Conservation (phyloP, 1,140 invertebrate genomes). For the Cotesia glomerata region DNA sequence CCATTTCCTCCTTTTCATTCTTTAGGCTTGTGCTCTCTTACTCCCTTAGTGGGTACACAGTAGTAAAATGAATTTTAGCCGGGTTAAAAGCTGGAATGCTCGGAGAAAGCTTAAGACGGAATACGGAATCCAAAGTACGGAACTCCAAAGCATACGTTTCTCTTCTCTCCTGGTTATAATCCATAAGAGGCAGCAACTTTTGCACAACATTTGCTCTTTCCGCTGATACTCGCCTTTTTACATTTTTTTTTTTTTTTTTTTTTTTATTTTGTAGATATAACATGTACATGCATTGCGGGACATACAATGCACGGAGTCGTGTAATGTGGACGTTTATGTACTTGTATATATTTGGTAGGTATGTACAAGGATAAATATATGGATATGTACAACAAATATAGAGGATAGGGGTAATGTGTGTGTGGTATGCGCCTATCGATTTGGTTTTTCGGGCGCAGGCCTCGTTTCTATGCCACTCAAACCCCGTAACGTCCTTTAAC, state of each 20-base stretch:
- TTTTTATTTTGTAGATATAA: conserved; percentile 24
- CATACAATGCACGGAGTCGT: neutral
- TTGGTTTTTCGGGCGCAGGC: conserved; percentile 58
- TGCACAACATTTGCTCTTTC: no score
- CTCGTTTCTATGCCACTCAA: conserved; percentile 50
- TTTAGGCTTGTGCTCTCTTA: neutral
- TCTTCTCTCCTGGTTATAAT: no score
- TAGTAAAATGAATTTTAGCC: neutral
- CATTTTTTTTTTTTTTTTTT: conserved; percentile 2
- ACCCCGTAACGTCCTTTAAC: conserved; percentile 3
- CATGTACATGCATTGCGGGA: neutral
- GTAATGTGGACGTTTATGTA: neutral
- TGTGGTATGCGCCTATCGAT: conserved; percentile 59
- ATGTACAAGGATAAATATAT: conserved; percentile 6
- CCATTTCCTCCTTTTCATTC: neutral
- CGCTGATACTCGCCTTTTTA: neutral
- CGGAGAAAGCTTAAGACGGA: no score
- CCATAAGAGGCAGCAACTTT: no score
- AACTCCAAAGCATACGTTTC: conserved; percentile 37
- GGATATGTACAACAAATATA: conserved; percentile 26
- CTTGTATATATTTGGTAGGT: neutral
- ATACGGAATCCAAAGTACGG: no score
- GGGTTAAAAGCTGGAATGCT: neutral
- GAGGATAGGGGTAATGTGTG: no score
- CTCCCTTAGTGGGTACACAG: neutral